Percentiles rank a stretch among this genome's conserved stretches.
These are phyloP conservation scores for Mustela erminea DNA, from an alignment of 2,797 vertebrate genomes.

Conservation along the genomic window DNA sequence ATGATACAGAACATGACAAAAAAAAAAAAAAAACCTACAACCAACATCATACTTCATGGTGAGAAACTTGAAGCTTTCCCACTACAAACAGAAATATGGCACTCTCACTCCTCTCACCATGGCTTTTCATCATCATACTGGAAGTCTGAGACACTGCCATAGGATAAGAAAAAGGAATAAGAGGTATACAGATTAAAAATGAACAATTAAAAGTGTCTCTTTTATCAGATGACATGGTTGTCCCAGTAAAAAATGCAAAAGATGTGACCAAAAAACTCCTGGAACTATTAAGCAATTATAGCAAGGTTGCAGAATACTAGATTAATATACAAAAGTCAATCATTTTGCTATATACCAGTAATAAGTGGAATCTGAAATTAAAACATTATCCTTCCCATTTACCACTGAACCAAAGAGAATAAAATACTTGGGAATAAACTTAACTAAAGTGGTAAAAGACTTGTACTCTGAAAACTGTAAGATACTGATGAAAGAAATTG, in stretches of 20 bases:
- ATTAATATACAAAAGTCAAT: not conserved
- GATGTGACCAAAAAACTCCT: not conserved
- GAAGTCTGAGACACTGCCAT: not conserved
- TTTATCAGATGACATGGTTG: not conserved
- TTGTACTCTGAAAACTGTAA: not conserved
- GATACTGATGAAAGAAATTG: not conserved
- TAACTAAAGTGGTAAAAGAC: not conserved
- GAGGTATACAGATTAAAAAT: no score
- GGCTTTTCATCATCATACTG: not conserved
- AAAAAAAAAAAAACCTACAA: not conserved
- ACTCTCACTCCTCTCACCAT: not conserved
- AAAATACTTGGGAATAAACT: not conserved
- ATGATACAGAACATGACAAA: not conserved
- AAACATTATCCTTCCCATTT: not conserved
- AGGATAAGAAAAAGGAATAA: not conserved
- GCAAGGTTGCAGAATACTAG: not conserved
- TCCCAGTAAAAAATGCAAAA: not conserved
- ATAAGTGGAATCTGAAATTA: not conserved
- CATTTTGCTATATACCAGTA: not conserved
- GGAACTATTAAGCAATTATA: not conserved
- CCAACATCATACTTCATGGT: not conserved
- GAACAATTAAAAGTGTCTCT: not conserved
- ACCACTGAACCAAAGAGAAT: not conserved
- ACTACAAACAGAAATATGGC: not conserved
- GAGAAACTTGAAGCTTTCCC: not conserved